These are phyloP conservation scores for Neocloeon triangulifer DNA, from an alignment of 1,140 invertebrate species.

Conservation along the genomic window DNA sequence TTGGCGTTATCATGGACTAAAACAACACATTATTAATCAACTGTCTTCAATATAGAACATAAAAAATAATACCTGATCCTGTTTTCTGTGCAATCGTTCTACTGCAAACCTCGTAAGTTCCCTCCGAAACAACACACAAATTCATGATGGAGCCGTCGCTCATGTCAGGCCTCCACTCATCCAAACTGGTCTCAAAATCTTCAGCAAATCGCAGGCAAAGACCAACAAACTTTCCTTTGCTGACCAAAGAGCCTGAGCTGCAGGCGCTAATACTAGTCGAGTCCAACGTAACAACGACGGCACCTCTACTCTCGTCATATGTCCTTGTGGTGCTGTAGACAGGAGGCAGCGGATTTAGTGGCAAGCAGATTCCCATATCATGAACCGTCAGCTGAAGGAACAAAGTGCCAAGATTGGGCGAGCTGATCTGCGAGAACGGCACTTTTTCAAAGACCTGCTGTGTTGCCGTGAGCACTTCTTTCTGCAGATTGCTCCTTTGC, in stretches of 20 bases:
- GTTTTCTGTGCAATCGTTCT: constrained; percentile 53
- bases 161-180: constrained; percentile 91
- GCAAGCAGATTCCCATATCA: constrained; percentile 91
- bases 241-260: constrained; percentile 55
- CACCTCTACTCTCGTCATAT: constrained; percentile 50
- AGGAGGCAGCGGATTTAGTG: constrained; percentile 56
- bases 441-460: constrained; percentile 41
- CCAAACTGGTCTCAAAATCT: constrained; percentile 86
- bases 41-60: constrained; percentile 3
- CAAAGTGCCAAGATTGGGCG: constrained; percentile 61
- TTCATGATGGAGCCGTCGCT: constrained; percentile 72
- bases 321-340: constrained; percentile 31
- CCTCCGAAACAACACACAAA: constrained; percentile 89
- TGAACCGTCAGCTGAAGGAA: constrained; percentile 88
- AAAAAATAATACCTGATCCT: constrained; percentile 18
- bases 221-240: constrained; percentile 56
- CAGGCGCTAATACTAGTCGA: constrained; percentile 82
- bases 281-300: constrained; percentile 83
- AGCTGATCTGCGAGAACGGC: constrained; percentile 42
- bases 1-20: constrained; percentile 66
- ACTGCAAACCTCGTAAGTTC: constrained; percentile 92
- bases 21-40: constrained; percentile 2
- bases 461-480: constrained; percentile 62
- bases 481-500: constrained; percentile 68
- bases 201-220: constrained; percentile 85